These are phyloP conservation scores for Sphaerodactylus townsendi DNA, from an alignment of 2,113 vertebrate genomes.

Conservation along the genomic window DNA sequence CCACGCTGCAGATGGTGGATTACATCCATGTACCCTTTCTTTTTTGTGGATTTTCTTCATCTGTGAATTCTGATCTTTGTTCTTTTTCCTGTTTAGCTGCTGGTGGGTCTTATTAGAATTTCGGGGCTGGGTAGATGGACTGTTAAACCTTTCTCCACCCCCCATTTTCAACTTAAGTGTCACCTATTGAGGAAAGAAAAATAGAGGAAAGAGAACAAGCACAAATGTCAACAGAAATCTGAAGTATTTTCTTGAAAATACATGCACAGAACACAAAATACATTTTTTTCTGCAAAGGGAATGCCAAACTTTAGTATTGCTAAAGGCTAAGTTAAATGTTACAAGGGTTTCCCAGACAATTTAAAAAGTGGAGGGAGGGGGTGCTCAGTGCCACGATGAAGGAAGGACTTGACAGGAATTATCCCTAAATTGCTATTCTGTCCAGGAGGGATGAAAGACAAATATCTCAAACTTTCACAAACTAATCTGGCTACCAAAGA, in stretches of 20 bases:
- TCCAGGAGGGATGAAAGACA: no score
- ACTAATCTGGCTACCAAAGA: no score
- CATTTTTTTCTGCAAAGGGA: not conserved
- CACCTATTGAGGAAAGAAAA: conserved; percentile 75
- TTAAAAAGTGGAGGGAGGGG: no score
- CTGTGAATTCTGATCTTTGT: conserved; percentile 83
- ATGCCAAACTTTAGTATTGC: not conserved
- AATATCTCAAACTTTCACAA: no score
- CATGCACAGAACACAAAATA: not conserved
- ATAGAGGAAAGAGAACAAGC: not conserved
- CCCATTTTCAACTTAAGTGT: conserved; percentile 92
- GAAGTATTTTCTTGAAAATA: not conserved
- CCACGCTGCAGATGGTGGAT: conserved; percentile 81
- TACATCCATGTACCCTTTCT: conserved; percentile 79
- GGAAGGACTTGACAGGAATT: no score
- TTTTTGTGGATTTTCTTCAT: conserved; percentile 81
- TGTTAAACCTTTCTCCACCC: conserved; percentile 93
- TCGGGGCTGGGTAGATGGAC: conserved; percentile 88
- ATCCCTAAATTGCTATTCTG: no score
- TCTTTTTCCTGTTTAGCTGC: conserved; percentile 85
- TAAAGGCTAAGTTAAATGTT: not conserved
- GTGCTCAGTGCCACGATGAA: no score
- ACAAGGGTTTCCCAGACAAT: no score
- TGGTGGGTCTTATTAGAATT: conserved; percentile 84
- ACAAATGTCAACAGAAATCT: not conserved